Evolutionary conservation across 2,888 invertebrate genomes (phyloP).

Genomic region (Melieria crassipennis): DNA sequence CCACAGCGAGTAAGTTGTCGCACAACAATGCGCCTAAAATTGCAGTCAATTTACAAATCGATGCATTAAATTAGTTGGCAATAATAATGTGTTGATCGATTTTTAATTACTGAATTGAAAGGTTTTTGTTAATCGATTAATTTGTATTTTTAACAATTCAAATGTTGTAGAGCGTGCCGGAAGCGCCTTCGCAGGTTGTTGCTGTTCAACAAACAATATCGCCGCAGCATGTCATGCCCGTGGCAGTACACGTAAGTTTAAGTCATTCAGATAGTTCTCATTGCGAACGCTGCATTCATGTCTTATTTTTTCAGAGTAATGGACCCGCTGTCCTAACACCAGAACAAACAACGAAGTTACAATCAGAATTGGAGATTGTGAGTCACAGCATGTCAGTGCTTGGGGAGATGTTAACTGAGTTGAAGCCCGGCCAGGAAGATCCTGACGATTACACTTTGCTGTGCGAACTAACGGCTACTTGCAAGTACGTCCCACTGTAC

Average conservation of each 20-base stretch:
- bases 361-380: slow-evolving; percentile 92
- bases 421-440: slow-evolving; percentile 86
- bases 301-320: slow-evolving; percentile 42
- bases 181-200: slow-evolving; percentile 51
- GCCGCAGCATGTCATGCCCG: slow-evolving; percentile 56
- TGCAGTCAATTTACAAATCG: not conserved
- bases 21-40: not conserved
- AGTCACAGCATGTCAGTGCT: slow-evolving; percentile 93
- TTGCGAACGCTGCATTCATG: slow-evolving; percentile 17
- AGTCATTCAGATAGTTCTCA: not conserved
- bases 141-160: not conserved
- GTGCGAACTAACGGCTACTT: slow-evolving; percentile 63
- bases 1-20: slow-evolving; percentile 79
- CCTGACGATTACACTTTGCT: slow-evolving; percentile 87
- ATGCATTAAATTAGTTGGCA: not conserved
- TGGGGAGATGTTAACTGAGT: slow-evolving; percentile 93
- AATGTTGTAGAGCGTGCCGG: slow-evolving; percentile 66
- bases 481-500: slow-evolving; percentile 69
- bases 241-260: slow-evolving; percentile 39
- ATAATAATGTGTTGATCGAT: not conserved
- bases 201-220: slow-evolving; percentile 51
- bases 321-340: slow-evolving; percentile 70
- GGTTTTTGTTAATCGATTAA: not conserved
- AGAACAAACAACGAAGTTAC: slow-evolving; percentile 89
- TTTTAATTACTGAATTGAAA: not conserved